These are phyloP conservation scores for Clarias gariepinus DNA, from an alignment of 2,113 vertebrate genomes.

Conservation along the genomic window DNA sequence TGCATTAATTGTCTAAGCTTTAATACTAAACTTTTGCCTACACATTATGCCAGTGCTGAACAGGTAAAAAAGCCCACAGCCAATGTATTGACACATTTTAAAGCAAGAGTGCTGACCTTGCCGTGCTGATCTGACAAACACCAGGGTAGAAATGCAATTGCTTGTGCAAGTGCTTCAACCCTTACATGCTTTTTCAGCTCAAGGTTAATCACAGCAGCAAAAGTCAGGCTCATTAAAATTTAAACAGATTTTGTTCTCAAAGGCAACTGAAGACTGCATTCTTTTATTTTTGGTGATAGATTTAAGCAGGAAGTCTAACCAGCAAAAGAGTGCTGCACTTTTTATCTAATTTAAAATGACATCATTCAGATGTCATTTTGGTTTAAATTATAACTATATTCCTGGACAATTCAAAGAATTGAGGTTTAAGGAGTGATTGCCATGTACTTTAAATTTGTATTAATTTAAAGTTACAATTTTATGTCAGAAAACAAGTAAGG, in stretches of 20 bases:
- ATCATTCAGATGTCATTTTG: background rate
- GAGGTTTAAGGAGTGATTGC: background rate
- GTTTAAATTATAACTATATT: background rate
- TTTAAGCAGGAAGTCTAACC: background rate
- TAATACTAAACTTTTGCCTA: background rate
- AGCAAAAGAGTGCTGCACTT: background rate
- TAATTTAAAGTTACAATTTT: background rate
- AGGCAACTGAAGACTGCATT: background rate
- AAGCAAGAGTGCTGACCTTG: background rate
- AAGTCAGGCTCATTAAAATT: background rate
- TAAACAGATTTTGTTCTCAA: background rate
- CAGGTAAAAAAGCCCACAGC: background rate
- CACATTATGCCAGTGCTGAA: background rate
- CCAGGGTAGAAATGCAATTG: background rate
- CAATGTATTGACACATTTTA: background rate
- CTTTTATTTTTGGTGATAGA: background rate
- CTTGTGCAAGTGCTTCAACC: background rate
- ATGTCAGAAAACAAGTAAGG: background rate
- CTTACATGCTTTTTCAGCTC: background rate
- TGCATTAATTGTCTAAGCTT: background rate
- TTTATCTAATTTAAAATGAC: background rate
- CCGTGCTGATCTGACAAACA: background rate
- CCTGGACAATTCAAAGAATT: background rate
- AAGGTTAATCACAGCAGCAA: background rate
- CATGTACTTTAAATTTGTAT: background rate